Evolutionary conservation across 1,140 invertebrate genomes (phyloP).

Genomic region (Trachelipus rathkii): DNA sequence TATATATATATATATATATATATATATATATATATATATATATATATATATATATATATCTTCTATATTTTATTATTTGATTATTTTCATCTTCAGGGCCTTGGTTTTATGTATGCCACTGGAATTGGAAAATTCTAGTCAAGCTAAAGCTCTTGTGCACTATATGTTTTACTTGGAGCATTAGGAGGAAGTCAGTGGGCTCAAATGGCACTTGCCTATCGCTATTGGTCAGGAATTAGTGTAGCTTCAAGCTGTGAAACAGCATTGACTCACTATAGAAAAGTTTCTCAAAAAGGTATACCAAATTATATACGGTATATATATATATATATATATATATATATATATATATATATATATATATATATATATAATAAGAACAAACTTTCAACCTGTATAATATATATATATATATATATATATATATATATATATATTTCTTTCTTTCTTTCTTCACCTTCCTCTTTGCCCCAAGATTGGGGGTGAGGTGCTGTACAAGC

Average conservation of each 20-base stretch:
- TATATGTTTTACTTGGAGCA: slow-evolving; percentile 85
- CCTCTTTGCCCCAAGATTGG: too few relatives aligned
- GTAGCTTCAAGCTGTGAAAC: slow-evolving; percentile 82
- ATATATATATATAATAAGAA: too few relatives aligned
- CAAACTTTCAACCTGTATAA: too few relatives aligned
- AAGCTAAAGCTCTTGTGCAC: slow-evolving; percentile 82
- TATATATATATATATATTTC: too few relatives aligned
- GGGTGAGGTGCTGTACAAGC: too few relatives aligned
- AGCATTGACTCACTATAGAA: slow-evolving; percentile 76
- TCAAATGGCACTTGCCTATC: slow-evolving; percentile 89
- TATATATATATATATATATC: too few relatives aligned
- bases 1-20: too few relatives aligned
- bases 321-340: slow-evolving; percentile 17
- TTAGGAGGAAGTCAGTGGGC: slow-evolving; percentile 83
- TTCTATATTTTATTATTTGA: not conserved
- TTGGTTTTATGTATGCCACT: slow-evolving; percentile 83
- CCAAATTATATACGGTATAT: too few relatives aligned
- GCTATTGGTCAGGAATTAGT: slow-evolving; percentile 84
- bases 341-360: not conserved
- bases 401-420: too few relatives aligned
- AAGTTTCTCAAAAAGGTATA: slow-evolving; percentile 77
- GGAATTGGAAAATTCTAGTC: slow-evolving; percentile 81
- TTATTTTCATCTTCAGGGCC: slow-evolving; percentile 59
- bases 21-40: too few relatives aligned
- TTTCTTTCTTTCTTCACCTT: too few relatives aligned